A percentile compares a stretch with the other conserved stretches of the same genome.
phyloP scores from a whole-genome alignment of 2,888 invertebrate genomes.

The Drosophila incognita region DNA sequence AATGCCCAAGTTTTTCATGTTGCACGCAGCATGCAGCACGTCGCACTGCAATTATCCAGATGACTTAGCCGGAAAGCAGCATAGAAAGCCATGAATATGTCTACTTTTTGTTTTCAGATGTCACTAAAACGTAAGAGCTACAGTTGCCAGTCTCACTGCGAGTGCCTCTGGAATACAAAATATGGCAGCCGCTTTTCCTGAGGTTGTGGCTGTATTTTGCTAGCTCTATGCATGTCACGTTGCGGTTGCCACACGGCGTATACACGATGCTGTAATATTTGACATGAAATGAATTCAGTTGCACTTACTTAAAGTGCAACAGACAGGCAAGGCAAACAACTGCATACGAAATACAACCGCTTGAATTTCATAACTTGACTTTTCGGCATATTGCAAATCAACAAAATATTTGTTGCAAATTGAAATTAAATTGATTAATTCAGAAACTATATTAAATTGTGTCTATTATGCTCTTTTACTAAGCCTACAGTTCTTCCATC shows the following conservation, averaged over 20 bases:
- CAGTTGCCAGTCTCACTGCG: slow-evolving; percentile 11
- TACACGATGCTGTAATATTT: slow-evolving; percentile 15
- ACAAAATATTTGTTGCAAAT: neutral
- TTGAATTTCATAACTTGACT: slow-evolving; percentile 7
- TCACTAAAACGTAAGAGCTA: slow-evolving; percentile 23
- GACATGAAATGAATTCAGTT: slow-evolving; percentile 27
- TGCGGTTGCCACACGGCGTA: slow-evolving; percentile 12
- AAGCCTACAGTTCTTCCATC: too few relatives aligned
- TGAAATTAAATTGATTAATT: neutral
- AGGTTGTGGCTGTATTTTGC: slow-evolving; percentile 27
- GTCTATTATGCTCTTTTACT: too few relatives aligned
- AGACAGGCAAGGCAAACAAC: slow-evolving; percentile 14
- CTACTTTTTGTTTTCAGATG: slow-evolving; percentile 33
- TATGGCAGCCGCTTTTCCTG: slow-evolving; percentile 25
- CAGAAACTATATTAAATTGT: neutral
- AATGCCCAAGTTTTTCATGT: slow-evolving; percentile 16
- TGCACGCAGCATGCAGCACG: slow-evolving; percentile 16
- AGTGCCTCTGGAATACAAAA: slow-evolving; percentile 23
- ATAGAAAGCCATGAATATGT: slow-evolving; percentile 29
- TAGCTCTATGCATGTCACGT: slow-evolving; percentile 33
- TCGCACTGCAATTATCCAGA: slow-evolving; percentile 35
- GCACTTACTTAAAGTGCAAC: slow-evolving; percentile 29
- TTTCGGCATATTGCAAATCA: neutral
- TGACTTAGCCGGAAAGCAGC: slow-evolving; percentile 31
- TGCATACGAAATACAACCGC: neutral